A percentile compares a stretch with the other conserved stretches of the same genome.
phyloP scores from a whole-genome alignment of 2,888 invertebrate species.

The Operophtera brumata region DNA sequence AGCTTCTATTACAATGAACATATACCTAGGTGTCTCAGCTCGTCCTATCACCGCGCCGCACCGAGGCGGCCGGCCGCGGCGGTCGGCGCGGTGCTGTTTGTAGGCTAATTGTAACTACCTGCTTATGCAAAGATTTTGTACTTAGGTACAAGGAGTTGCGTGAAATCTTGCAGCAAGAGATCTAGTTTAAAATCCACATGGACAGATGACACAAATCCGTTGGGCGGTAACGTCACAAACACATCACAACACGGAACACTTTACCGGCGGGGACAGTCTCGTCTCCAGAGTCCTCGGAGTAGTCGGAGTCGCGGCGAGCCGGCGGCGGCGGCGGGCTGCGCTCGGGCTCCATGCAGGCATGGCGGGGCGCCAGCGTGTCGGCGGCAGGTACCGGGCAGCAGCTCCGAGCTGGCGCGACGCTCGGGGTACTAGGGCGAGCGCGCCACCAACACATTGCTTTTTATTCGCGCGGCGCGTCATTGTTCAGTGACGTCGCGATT shows the following conservation, averaged over 20 bases:
- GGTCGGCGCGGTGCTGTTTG: no score
- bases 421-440: constrained; percentile 59
- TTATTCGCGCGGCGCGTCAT: constrained; percentile 65
- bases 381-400: constrained; percentile 23
- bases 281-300: constrained; percentile 55
- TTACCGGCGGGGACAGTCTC: constrained; percentile 80
- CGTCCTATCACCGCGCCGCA: no score
- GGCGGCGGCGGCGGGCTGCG: constrained; percentile 43
- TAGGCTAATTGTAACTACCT: no score
- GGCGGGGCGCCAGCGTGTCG: constrained; percentile 68
- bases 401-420: constrained; percentile 23
- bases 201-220: not conserved
- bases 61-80: no score
- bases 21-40: no score
- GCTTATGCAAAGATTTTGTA: no score
- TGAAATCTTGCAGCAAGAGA: no score
- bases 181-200: not conserved
- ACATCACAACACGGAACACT: constrained; percentile 7
- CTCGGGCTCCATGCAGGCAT: constrained; percentile 72
- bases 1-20: no score
- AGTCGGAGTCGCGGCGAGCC: constrained; percentile 47
- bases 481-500: constrained; percentile 63
- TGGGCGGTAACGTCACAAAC: not conserved
- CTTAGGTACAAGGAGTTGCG: no score
- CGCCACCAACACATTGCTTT: constrained; percentile 54